Conservation (phyloP, 2,113 vertebrate genomes). For the Paedocypris sp. region DNA sequence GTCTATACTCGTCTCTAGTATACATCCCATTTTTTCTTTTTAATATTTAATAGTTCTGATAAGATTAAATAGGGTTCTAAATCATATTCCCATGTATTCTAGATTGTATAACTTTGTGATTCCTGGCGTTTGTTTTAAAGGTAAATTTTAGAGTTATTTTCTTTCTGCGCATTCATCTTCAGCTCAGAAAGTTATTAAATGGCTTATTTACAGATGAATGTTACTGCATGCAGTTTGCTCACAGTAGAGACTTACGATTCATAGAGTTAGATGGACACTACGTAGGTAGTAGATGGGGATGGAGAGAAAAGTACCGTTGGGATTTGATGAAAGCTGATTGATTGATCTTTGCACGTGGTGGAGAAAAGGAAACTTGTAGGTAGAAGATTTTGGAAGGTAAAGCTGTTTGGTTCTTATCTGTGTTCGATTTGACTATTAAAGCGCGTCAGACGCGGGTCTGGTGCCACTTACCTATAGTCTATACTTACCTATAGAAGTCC, state of each 20-base stretch:
- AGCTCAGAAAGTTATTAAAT: neutral
- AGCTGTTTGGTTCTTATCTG: neutral
- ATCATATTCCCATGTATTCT: too few relatives aligned
- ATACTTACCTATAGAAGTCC: neutral
- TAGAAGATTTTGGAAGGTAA: neutral
- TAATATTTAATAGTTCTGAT: too few relatives aligned
- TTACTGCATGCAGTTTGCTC: neutral
- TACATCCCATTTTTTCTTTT: too few relatives aligned
- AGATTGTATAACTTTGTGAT: too few relatives aligned
- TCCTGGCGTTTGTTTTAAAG: too few relatives aligned
- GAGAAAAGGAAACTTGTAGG: neutral
- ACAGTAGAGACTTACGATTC: too few relatives aligned
- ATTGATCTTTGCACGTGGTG: conserved; percentile 1
- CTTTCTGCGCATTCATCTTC: too few relatives aligned
- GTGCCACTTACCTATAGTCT: neutral
- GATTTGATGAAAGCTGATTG: neutral
- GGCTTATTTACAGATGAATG: neutral
- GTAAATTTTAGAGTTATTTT: too few relatives aligned
- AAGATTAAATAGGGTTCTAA: too few relatives aligned
- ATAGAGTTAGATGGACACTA: neutral
- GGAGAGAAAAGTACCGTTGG: neutral
- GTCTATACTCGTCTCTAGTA: too few relatives aligned
- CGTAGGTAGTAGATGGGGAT: neutral
- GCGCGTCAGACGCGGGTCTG: neutral
- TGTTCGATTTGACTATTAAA: neutral